Base-by-base conservation (phyloP, 2,797 vertebrate genomes). In the Zalophus californianus region DNA sequence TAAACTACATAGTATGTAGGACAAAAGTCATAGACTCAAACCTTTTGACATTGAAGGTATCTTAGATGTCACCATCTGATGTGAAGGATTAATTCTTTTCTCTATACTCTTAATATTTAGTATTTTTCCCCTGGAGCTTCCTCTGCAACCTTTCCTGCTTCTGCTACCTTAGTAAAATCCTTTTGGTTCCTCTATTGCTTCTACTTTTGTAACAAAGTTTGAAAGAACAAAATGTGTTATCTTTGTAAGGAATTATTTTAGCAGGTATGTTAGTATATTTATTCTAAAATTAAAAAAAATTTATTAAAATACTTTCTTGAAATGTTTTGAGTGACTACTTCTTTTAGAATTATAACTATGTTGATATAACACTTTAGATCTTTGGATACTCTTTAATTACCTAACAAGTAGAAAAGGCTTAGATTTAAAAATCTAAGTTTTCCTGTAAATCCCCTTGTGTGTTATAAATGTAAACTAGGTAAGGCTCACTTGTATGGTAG, bases 181-280 rank as follows among this genome's bases (percentile, higher is more conserved):
- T 85, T 79, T 58, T 38, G 41, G 48, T 29, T 11, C 32, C 38
- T 95, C 21, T 35, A 0, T 64, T 56, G 9, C 50, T 41, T 64
- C 68, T 90, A 2, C 56, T 50, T 70, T 75, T 35, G 50, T 86
- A 66, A 91, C n/a, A 89, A 18, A 44, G 60, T 58, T 85, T 79
- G 27, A 89, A 64, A 72, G 0, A 8, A 89, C 48, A 68, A 56
- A 88, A 25, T 29, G 4, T 32, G 11, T 64, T 83, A 50, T 38
- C n/a, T 68, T 60, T 52, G 8, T 27, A 79, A 94, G 44, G 78
- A 88, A 35, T 88, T n/a, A 60, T 68, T 92, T 96, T 68, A 79
- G 72, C n/a, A 60, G 52, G 21, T 25, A 3, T 68, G 35, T 62
- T 73, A 90, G n/a, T 78, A 38, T 85, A 50, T 54, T 66, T 48